Evolutionary conservation across 2,113 vertebrate genomes (phyloP), one percentile per base, ranked within the genome.

Genomic region (Poecilia latipinna): DNA sequence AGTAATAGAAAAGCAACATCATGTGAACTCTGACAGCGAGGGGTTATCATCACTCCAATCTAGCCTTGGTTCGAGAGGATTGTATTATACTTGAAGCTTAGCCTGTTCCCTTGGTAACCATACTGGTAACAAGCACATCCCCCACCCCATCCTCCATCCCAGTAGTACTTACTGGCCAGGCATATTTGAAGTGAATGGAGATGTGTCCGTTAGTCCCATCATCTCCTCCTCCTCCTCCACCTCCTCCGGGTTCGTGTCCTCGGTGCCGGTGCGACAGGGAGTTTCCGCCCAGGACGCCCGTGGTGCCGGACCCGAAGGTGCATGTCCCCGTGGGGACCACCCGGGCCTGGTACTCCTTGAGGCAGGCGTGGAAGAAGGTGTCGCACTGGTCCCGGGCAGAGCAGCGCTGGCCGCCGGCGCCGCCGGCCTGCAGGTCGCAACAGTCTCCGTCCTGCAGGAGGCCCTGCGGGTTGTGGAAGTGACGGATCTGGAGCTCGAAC

Each of bases 301-400:
- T 95, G 72, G 68, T 88, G 72, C 92, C 93, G 0, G 90, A 77
- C 0, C 95, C 95, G 2, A 95, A 94, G 13, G 93, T 94, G 74
- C 95, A 96, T 31, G 92, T 0, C 42, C 94, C 94, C 1, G 83
- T 90, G 0, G 93, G 83, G 4, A 68, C 24, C 6, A 95, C 93
- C 12, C 95, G 93, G 51, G 90, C 86, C 91, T 95, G 95, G 86
- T 96, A 96, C 88, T 96, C 95, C 91, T 95, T 95, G 32, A 96
- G 93, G 75, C 95, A 96, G 71, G 91, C 94, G n/a, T 84, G 91
- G 80, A 96, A 95, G 77, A 91, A 95, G 17, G 94, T 95, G 78
- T 93, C 94, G 74, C 95, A 96, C 48, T 93, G 93, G 77, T 93
- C 92, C 67, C 70, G 72, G 51, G 75, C 77, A 22, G 93, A 93